These are phyloP conservation scores for Dipodomys stephensi DNA, from an alignment of 2,113 vertebrate genomes.

Conservation along the genomic window DNA sequence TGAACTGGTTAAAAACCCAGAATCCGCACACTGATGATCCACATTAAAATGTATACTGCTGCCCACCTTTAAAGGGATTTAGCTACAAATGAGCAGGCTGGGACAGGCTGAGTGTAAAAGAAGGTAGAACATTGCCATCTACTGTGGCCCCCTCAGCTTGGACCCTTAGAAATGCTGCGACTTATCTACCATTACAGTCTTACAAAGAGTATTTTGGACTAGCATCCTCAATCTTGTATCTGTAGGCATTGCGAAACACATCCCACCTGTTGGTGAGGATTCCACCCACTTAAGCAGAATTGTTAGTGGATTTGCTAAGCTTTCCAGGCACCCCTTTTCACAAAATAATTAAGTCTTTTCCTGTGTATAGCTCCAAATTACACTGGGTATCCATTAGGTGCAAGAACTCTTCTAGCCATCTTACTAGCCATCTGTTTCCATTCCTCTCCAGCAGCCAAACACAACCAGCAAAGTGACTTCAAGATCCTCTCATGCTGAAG, in stretches of 20 bases:
- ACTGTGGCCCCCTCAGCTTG: neutral
- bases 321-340: neutral
- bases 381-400: accelerated
- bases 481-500: neutral
- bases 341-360: neutral
- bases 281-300: neutral
- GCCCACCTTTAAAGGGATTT: neutral
- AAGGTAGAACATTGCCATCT: no score
- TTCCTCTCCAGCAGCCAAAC: neutral
- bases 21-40: neutral
- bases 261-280: neutral
- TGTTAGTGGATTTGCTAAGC: neutral
- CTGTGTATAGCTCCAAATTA: neutral
- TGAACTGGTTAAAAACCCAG: neutral
- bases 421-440: neutral
- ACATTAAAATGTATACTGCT: neutral
- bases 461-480: neutral
- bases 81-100: neutral
- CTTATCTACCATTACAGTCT: neutral
- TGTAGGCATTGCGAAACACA: neutral
- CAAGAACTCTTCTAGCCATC: neutral
- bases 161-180: neutral
- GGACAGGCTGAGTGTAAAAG: neutral
- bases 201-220: neutral
- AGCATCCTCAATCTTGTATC: neutral